A percentile compares a stretch with the other conserved stretches of the same genome.
Conservation (phyloP, 2,888 invertebrate genomes). For the Lochmaea capreae region DNA sequence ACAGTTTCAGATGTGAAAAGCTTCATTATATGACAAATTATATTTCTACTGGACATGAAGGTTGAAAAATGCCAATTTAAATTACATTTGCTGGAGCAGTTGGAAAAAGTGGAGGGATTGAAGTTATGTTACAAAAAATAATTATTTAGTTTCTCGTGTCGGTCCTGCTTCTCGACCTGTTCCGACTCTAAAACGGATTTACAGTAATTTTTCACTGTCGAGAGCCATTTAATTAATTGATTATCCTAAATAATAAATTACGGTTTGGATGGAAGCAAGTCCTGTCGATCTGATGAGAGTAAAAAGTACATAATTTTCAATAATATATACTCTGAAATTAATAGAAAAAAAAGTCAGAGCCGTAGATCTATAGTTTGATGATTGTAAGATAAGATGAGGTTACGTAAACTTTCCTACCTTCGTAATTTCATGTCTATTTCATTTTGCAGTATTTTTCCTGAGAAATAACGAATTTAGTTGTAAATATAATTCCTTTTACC, state of each 20-base stretch:
- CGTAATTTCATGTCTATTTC: no score
- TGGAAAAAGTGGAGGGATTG: no score
- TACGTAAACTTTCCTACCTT: not conserved
- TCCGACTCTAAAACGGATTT: slow-evolving; percentile 15
- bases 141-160: not conserved
- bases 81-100: not conserved
- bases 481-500: no score
- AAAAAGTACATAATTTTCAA: slow-evolving; percentile 22
- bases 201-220: slow-evolving; percentile 25
- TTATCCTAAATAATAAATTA: slow-evolving; percentile 31
- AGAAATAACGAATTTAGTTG: no score
- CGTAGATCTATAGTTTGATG: not conserved
- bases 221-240: slow-evolving; percentile 27
- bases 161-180: slow-evolving; percentile 2
- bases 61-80: not conserved
- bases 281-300: slow-evolving; percentile 19
- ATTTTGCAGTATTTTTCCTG: no score
- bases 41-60: not conserved
- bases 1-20: no score
- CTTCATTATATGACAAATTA: no score
- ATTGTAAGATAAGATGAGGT: not conserved
- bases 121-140: not conserved
- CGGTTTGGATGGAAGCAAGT: slow-evolving; percentile 22
- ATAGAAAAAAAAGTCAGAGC: not conserved
- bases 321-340: slow-evolving; percentile 7